Evolutionary conservation across 2,797 vertebrate species (phyloP).

Genomic region (Fringilla coelebs): DNA sequence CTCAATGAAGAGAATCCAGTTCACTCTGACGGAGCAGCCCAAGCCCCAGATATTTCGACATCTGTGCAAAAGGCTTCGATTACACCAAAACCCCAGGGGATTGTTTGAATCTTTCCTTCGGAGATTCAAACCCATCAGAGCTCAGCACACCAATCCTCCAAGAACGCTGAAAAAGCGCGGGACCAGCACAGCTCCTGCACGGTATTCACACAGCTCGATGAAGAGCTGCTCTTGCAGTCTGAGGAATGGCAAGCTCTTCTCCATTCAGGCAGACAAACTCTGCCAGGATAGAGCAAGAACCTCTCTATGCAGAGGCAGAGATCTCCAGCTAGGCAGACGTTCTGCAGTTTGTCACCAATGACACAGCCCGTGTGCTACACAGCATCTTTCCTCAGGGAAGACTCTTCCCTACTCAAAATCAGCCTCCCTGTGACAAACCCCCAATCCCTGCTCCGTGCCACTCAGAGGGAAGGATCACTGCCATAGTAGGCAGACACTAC

Average conservation of each 20-base stretch:
- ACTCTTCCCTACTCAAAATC: neutral
- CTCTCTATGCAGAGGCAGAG: neutral
- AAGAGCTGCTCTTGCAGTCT: neutral
- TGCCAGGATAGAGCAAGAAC: neutral
- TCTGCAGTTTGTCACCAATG: neutral
- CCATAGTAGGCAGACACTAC: neutral
- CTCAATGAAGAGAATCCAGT: neutral
- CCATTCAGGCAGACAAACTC: neutral
- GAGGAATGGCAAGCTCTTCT: neutral
- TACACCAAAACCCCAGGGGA: neutral
- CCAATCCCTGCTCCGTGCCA: rapidly evolving
- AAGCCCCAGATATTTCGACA: neutral
- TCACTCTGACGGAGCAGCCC: neutral
- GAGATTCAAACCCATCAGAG: neutral
- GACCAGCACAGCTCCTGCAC: neutral
- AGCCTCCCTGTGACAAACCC: neutral
- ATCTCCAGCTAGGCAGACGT: neutral
- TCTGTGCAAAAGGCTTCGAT: neutral
- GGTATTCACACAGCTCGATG: rapidly evolving
- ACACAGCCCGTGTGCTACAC: neutral
- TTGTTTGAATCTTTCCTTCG: neutral
- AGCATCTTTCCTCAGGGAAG: neutral
- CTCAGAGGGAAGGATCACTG: neutral
- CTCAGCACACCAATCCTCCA: neutral
- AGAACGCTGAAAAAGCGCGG: neutral